Percentiles rank a stretch among this genome's conserved stretches.
Conservation (phyloP, 1,140 invertebrate genomes). For the Drosophila guanche region DNA sequence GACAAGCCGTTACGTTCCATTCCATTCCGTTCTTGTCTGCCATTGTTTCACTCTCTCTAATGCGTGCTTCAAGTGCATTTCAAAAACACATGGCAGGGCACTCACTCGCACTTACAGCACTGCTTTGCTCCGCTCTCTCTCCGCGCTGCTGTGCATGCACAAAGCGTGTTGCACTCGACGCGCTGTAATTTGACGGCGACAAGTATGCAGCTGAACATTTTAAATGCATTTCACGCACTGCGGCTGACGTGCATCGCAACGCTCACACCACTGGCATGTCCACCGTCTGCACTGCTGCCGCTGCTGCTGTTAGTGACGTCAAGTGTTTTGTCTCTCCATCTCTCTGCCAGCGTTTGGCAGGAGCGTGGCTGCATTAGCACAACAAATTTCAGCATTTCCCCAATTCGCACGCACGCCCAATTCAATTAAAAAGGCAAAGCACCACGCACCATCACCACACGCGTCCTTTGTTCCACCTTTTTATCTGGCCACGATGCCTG, state of each 20-base stretch:
- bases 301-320: slow-evolving; percentile 47
- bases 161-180: slow-evolving; percentile 57
- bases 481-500: slow-evolving; percentile 19
- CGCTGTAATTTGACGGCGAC: slow-evolving; percentile 68
- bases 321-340: slow-evolving; percentile 38
- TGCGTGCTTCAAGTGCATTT: slow-evolving; percentile 45
- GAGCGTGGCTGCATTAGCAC: slow-evolving; percentile 36
- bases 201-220: slow-evolving; percentile 73
- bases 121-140: background rate
- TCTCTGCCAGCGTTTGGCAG: slow-evolving; percentile 32
- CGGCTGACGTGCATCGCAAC: slow-evolving; percentile 46
- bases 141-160: slow-evolving; percentile 24
- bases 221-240: slow-evolving; percentile 78
- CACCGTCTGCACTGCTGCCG: background rate
- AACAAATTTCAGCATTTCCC: slow-evolving; percentile 39
- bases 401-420: slow-evolving; percentile 51
- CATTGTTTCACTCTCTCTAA: slow-evolving; percentile 46
- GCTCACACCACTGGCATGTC: slow-evolving; percentile 6
- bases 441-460: slow-evolving; percentile 1
- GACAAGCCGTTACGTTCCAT: slow-evolving; percentile 7
- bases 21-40: background rate
- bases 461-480: slow-evolving; percentile 48
- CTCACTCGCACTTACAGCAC: background rate
- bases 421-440: slow-evolving; percentile 62
- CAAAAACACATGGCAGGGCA: slow-evolving; percentile 7